These are phyloP conservation scores for Numenius arquata DNA, from an alignment of 2,113 vertebrate genomes.

Conservation along the genomic window DNA sequence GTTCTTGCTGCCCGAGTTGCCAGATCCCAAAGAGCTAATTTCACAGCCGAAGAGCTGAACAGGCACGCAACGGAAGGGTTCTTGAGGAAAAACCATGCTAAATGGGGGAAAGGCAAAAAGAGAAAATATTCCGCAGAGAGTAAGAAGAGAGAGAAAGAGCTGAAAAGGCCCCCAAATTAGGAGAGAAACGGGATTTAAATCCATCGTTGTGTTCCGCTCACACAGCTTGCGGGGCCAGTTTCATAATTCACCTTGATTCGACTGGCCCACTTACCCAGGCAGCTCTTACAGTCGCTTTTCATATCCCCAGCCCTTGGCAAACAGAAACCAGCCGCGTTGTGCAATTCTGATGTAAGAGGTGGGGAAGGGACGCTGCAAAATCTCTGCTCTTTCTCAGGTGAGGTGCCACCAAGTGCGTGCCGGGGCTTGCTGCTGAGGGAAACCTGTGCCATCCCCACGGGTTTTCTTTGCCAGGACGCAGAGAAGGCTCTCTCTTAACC, in stretches of 20 bases:
- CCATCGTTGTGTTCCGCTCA: accelerated
- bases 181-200: not conserved
- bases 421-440: not conserved
- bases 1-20: not conserved
- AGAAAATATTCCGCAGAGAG: accelerated
- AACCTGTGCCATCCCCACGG: accelerated
- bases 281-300: not conserved
- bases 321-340: not conserved
- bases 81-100: not conserved
- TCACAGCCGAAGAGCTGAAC: not conserved
- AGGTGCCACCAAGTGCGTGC: not conserved
- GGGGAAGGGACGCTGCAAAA: not conserved
- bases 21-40: not conserved
- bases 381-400: not conserved
- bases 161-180: not conserved
- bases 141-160: accelerated
- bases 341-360: conserved; percentile 1
- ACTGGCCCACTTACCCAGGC: conserved; percentile 45
- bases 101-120: not conserved
- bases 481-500: not conserved
- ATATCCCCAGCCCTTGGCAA: not conserved
- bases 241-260: conserved; percentile 40
- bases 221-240: not conserved
- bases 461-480: not conserved
- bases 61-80: not conserved